Conservation (phyloP, 2,888 invertebrate genomes). For the Drosophila conformis region DNA sequence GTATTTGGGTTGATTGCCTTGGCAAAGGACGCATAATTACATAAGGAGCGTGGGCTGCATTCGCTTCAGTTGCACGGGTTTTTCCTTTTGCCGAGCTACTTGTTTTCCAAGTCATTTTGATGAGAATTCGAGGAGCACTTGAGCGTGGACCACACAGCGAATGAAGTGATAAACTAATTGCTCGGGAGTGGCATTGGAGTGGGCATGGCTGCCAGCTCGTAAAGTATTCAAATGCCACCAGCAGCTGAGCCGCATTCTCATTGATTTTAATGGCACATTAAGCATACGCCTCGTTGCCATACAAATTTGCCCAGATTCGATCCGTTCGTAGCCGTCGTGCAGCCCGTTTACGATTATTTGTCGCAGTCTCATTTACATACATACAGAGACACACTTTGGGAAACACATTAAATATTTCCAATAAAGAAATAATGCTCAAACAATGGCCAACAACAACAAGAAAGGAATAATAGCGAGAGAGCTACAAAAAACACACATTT, state of each 20-base stretch:
- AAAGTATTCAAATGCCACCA: conserved; percentile 58
- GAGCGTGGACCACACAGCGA: conserved; percentile 69
- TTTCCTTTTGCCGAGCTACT: conserved; percentile 59
- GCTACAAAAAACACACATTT: conserved; percentile 39
- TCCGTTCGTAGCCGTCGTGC: conserved; percentile 15
- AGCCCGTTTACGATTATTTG: conserved; percentile 45
- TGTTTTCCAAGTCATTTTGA: conserved; percentile 33
- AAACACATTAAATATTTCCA: conserved; percentile 57
- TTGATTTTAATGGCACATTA: conserved; percentile 77
- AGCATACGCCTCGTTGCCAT: conserved; percentile 76
- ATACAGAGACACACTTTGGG: conserved; percentile 34
- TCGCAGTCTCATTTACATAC: conserved; percentile 56
- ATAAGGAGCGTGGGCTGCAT: conserved; percentile 40
- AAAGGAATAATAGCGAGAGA: conserved; percentile 8
- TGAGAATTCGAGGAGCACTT: conserved; percentile 53
- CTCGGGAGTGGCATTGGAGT: conserved; percentile 34
- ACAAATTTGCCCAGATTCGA: conserved; percentile 52
- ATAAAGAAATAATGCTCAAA: conserved; percentile 47
- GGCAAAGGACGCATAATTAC: conserved; percentile 69
- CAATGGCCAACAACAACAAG: conserved; percentile 40
- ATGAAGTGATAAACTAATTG: conserved; percentile 75
- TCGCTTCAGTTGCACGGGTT: conserved; percentile 35
- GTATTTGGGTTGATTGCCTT: conserved; percentile 52
- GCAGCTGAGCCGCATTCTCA: conserved; percentile 57
- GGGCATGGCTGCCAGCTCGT: conserved; percentile 55